Evolutionary conservation across 2,113 vertebrate genomes (phyloP).

Genomic region (Leptobrachium ailaonicum): DNA sequence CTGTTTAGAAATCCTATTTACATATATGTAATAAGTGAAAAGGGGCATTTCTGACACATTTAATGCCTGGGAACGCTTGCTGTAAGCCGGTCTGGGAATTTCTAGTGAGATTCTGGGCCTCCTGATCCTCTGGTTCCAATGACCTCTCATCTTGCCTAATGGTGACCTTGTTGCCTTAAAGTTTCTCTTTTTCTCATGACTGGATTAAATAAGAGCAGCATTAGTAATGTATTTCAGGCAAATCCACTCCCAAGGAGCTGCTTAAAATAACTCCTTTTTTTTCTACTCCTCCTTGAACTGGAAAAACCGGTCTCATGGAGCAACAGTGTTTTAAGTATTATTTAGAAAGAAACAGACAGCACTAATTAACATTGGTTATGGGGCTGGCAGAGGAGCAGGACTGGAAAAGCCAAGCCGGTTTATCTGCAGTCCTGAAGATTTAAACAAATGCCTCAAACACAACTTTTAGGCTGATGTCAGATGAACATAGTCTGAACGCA

Average conservation of each 20-base stretch:
- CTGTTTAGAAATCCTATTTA: too few relatives aligned
- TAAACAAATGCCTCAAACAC: too few relatives aligned
- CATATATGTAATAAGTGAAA: too few relatives aligned
- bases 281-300: not conserved
- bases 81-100: not conserved
- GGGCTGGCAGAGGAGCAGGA: not conserved
- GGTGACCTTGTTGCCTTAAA: constrained; percentile 14
- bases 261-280: not conserved
- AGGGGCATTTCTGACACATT: not conserved
- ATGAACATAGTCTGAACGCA: too few relatives aligned
- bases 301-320: not conserved
- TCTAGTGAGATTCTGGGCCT: not conserved
- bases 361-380: too few relatives aligned
- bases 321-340: too few relatives aligned
- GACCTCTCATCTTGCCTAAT: not conserved
- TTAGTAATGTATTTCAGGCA: constrained; percentile 17
- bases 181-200: constrained; percentile 1
- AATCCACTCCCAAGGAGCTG: not conserved
- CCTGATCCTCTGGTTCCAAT: not conserved
- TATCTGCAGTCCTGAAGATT: too few relatives aligned
- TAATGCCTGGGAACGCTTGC: not conserved
- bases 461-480: too few relatives aligned
- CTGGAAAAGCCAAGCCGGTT: not conserved
- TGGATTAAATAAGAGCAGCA: constrained; percentile 10
- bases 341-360: too few relatives aligned